Evolutionary conservation across 2,113 vertebrate species (phyloP).

Genomic region (Theristicus caerulescens): DNA sequence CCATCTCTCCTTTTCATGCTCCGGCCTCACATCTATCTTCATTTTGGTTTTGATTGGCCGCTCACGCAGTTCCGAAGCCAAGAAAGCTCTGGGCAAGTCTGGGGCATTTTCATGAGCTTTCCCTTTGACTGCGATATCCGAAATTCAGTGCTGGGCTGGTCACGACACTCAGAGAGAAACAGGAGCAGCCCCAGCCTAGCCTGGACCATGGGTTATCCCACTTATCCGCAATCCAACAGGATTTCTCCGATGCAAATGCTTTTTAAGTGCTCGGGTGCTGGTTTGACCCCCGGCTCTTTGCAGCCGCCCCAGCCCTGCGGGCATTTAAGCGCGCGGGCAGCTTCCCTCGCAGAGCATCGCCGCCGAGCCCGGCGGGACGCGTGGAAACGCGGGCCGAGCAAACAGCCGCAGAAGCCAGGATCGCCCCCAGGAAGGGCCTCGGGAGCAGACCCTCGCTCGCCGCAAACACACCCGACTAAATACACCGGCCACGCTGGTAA

Average conservation of each 20-base stretch:
- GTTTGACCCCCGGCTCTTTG: background rate
- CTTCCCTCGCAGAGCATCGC: background rate
- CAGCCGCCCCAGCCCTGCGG: background rate
- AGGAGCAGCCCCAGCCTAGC: background rate
- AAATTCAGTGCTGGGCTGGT: background rate
- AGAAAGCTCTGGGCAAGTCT: background rate
- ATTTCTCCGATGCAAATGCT: background rate
- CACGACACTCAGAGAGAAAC: background rate
- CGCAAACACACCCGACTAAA: accelerated
- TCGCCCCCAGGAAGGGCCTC: accelerated
- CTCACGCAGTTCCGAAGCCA: background rate
- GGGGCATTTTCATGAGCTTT: background rate
- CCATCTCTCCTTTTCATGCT: background rate
- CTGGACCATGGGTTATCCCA: background rate
- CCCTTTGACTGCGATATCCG: background rate
- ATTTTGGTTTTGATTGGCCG: background rate
- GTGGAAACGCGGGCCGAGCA: background rate
- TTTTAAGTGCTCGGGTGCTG: background rate
- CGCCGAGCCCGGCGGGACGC: background rate
- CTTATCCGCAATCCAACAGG: background rate
- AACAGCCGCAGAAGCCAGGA: background rate
- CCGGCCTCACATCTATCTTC: background rate
- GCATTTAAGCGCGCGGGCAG: accelerated
- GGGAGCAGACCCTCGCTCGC: accelerated
- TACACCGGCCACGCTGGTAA: accelerated